Base-by-base conservation (phyloP, 92 coral and sea anemone genomes). In the Parazoanthus swiftii region DNA sequence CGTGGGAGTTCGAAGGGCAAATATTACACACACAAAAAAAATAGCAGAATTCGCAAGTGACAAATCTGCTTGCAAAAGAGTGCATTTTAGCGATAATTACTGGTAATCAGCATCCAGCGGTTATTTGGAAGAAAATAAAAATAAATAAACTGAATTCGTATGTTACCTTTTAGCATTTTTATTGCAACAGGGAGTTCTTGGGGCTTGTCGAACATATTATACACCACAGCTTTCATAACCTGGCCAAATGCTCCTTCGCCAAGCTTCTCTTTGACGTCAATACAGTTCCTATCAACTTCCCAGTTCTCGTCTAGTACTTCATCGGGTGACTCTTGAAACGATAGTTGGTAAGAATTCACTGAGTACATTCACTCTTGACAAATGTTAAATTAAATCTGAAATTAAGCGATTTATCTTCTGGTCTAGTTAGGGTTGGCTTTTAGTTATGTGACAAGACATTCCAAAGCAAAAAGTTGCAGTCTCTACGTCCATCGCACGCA, bases 231-330 rank as follows among this genome's bases (percentile, higher is more conserved):
- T 85, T 95, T 95, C 86, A 93, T 86, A n/a, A 97, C 99, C 79
- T 81, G 91, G 68, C 99, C 99, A 88, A 97, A 97, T 37, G 98
- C 99, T 43, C 99, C 99, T 88, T 97, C 96, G 6, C 99, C 99
- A 43, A 94, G 88, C 21, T 80, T 82, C 81, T 95, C 99, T 70
- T 92, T 90, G 21, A 94, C 88, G 5, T 79, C 91, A 48, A 97
- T 81, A 79, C 91, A 91, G 6, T 80, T 92, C 74, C 98, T 92
- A 8, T 92, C 91, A 1, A 97, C 92, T 84, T 97, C 99, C 98
- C 99, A 97, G 39, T 92, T 81, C 16, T 95, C 98, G 43, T 97
- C 98, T 11, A 93, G 56, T 77, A 91, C 91, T 37, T 89, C 72
- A 26, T 95, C 98, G 51, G 91, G 91, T 29, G 90, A 76, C 44